Base-by-base conservation (phyloP, 2,113 vertebrate species). In the Semicossyphus pulcher region DNA sequence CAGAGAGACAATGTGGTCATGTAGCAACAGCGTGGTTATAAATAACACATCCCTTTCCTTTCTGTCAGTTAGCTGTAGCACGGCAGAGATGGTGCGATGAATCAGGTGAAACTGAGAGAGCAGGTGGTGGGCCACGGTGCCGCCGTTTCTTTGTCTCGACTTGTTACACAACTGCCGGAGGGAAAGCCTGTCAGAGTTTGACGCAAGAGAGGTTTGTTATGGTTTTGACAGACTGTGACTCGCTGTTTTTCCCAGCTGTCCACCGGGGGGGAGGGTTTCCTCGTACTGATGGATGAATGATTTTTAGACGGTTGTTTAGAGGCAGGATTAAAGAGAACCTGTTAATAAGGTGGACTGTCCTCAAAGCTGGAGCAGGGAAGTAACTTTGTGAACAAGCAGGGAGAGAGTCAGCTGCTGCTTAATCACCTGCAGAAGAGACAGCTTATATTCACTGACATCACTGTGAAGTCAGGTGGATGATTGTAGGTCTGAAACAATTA, bases 131-230 rank as follows among this genome's bases (percentile, higher is more conserved):
- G 67, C 51, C 8, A 12, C 1, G 25, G 51, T 65, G 68, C 67
- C 25, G 39, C 52, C 0, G 25, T 88, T 67, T 84, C 86, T 72
- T 77, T 84, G 89, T 86, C 87, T 90, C 57, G 78, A 87, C 87
- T 76, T 84, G 91, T 86, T 81, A 61, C 85, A 79, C 73, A 76
- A 74, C 67, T 4, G 87, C 84, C 54, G 25, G 42, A 73, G 86
- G 84, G 81, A 77, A 83, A 83, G 64, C 82, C 70, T 80, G 72
- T 86, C 16, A 68, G 51, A 64, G 78, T 32, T 58, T 88, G 88
- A 91, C 76, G 86, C 70, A 86, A 45, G 71, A 79, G 72, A 69
- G 23, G 78, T 83, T 89, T 90, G 90, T 90, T 91, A 52, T 90
- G 89, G 85, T 85, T 86, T 54, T 84, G 80, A 81, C 81, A 68